A percentile compares a stretch with the other conserved stretches of the same genome.
Evolutionary conservation across 2,888 invertebrate genomes (phyloP).

Genomic region (Zygaena filipendulae): DNA sequence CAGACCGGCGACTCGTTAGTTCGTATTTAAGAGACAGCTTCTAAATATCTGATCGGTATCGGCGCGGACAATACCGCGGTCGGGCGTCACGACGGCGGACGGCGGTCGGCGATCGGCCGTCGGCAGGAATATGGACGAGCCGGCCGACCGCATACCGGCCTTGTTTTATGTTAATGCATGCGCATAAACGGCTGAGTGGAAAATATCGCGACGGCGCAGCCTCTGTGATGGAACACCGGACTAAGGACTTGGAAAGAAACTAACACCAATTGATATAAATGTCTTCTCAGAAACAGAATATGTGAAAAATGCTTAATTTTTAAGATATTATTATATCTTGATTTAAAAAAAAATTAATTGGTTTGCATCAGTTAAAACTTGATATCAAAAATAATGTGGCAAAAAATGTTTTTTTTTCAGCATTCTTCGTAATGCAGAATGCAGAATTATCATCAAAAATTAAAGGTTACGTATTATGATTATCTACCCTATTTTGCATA

Average conservation of each 20-base stretch:
- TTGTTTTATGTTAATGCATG: constrained; percentile 65
- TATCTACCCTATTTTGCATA: no score
- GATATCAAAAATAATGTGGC: no score
- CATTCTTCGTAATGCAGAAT: no score
- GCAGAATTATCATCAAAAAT: no score
- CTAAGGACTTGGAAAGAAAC: constrained; percentile 24
- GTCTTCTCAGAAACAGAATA: no score
- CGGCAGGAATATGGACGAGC: constrained; percentile 60
- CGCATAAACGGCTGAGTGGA: constrained; percentile 43
- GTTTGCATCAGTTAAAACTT: no score
- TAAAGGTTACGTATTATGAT: no score
- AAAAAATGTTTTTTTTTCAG: no score
- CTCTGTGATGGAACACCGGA: constrained; percentile 49
- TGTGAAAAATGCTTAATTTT: constrained; percentile 13
- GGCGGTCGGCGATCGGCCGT: no score
- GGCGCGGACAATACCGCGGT: constrained; percentile 58
- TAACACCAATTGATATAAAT: no score
- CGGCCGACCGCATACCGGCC: constrained; percentile 39
- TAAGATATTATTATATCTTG: constrained; percentile 1
- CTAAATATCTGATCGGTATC: constrained; percentile 67
- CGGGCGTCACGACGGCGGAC: constrained; percentile 60
- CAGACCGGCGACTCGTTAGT: constrained; percentile 60
- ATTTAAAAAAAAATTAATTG: no score
- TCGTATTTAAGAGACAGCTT: constrained; percentile 62
- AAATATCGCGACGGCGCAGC: constrained; percentile 35